Evolutionary conservation across 2,888 invertebrate species (phyloP).

Genomic region (Cephus pygmeus): DNA sequence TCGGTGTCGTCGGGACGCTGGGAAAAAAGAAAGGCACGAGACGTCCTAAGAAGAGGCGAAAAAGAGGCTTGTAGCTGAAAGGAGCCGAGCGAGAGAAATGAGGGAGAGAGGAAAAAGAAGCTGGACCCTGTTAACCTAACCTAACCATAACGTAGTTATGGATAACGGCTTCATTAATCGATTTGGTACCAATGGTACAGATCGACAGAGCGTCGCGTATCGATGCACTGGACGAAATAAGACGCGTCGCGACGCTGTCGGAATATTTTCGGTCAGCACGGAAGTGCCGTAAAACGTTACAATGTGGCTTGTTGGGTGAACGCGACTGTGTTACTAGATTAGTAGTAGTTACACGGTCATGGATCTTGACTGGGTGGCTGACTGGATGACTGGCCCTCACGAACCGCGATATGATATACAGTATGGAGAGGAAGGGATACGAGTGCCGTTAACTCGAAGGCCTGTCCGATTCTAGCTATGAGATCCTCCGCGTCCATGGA

Average conservation of each 20-base stretch:
- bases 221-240: not conserved
- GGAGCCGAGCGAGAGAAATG: not conserved
- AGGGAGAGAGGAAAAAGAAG: not conserved
- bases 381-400: not conserved
- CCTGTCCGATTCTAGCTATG: not conserved
- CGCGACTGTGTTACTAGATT: not conserved
- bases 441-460: not conserved
- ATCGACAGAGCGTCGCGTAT: not conserved
- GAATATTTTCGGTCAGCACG: not conserved
- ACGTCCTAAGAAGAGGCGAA: not conserved
- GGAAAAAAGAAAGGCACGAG: not conserved
- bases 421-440: not conserved
- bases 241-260: not conserved
- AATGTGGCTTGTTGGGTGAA: not conserved
- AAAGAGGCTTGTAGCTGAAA: not conserved
- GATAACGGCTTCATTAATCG: constrained; percentile 29
- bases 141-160: too few relatives aligned
- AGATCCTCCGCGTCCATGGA: not conserved
- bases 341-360: not conserved
- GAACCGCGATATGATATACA: not conserved
- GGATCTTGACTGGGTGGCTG: not conserved
- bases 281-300: not conserved
- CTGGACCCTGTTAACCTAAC: constrained; percentile 34
- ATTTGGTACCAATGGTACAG: constrained; percentile 15
- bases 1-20: not conserved